Evolutionary conservation across 2,888 invertebrate genomes (phyloP).

Genomic region (Drosophila cognata): DNA sequence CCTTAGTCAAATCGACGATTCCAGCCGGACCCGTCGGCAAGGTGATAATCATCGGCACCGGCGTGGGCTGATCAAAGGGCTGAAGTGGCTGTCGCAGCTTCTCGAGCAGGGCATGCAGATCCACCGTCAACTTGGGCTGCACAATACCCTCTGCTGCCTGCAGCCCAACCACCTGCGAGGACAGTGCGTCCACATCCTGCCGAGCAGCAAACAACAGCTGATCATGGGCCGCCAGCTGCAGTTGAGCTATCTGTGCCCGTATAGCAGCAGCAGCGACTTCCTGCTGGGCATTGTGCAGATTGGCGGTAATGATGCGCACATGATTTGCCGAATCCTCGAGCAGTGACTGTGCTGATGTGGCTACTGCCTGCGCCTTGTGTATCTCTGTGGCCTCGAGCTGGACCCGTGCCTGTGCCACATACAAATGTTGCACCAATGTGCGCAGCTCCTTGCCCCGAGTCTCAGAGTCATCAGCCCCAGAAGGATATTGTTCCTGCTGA

Average conservation of each 20-base stretch:
- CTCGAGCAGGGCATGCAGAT: conserved; percentile 75
- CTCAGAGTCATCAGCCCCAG: conserved; percentile 56
- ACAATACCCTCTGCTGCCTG: conserved; percentile 84
- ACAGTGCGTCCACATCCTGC: conserved; percentile 84
- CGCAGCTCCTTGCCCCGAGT: conserved; percentile 72
- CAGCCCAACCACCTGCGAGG: conserved; percentile 84
- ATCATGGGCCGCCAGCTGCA: conserved; percentile 85
- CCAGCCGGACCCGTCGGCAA: conserved; percentile 19
- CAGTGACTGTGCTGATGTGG: conserved; percentile 80
- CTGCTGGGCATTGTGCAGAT: conserved; percentile 84
- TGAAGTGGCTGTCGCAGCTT: conserved; percentile 81
- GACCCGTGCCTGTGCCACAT: conserved; percentile 84
- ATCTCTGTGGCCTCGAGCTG: conserved; percentile 84
- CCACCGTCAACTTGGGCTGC: conserved; percentile 75
- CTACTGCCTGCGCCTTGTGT: conserved; percentile 83
- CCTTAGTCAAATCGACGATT: background rate
- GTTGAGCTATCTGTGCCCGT: conserved; percentile 84
- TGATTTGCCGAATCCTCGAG: conserved; percentile 84
- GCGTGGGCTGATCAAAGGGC: conserved; percentile 76
- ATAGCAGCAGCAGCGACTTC: conserved; percentile 84
- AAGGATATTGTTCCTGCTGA: background rate
- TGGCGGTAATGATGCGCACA: conserved; percentile 82
- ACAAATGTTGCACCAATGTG: conserved; percentile 82
- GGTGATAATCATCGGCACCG: conserved; percentile 76
- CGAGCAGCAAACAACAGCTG: conserved; percentile 84